Base-by-base conservation (phyloP, 2,888 invertebrate species). In the Trissoscelio sp. region DNA sequence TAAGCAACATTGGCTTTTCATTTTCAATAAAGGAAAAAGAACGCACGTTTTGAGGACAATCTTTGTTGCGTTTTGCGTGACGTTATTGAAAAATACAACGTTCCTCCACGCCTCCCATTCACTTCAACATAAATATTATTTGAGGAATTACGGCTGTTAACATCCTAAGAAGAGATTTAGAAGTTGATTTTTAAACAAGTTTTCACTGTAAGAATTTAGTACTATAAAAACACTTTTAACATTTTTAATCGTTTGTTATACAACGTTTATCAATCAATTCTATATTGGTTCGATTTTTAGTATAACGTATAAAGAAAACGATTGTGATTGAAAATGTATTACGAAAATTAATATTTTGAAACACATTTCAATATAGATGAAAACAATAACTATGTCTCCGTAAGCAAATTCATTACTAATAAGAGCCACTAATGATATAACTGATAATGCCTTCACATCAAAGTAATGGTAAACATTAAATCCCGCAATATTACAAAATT, bases 1-100 rank as follows among this genome's bases (percentile, higher is more conserved):
- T 75, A 70, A 70, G 58, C 75, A 57, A 64, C 74, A 58, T 75
- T 75, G 80, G 39, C 70, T 81, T 81, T 75, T 81, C 80, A 66
- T 81, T 81, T 74, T 42, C 74, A 74, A 75, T 80, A 70, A 57
- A 39, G 46, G 64, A 75, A 70, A 73, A 73, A 67, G 55, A 55
- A 55, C 62, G 20, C 22, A 48, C 58, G 37, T 72, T 60, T 60
- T 39, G 24, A 58, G 48, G 44, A 73, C 51, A 60, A 60, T 48
- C 58, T 46, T 39, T 42, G 46, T 42, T 16, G 37, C 22, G 22
- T 48, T 60, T 28, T 24, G 39, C 24, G 39, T 58, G 20, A 37
- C 48, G 11, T 42, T 42, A 55, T 55, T 31, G 55, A 24, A 57
- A 57, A 28, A 20, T 46, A 44, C 11, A 6, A 11, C 55, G 44